A percentile compares a stretch with the other conserved stretches of the same genome.
Conservation (phyloP, 2,797 vertebrate species). For the Oryzias sinensis region DNA sequence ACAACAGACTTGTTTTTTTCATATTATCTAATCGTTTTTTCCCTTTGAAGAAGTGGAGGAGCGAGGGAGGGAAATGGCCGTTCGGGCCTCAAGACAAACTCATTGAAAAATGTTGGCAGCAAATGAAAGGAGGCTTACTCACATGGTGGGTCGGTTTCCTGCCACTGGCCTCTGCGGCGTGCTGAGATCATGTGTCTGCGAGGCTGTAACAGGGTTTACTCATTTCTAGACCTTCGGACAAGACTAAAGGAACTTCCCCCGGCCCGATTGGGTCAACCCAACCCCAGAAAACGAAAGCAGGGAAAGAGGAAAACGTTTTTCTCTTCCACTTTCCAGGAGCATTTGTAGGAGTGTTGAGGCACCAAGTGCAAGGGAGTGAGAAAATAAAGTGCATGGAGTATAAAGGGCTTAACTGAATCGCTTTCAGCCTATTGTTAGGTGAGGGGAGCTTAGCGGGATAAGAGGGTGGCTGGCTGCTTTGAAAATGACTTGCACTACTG, state of each 20-base stretch:
- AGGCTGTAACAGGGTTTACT: constrained; percentile 84
- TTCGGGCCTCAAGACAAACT: constrained; percentile 80
- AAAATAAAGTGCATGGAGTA: constrained; percentile 92
- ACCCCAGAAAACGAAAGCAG: constrained; percentile 17
- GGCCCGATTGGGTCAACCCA: constrained; percentile 69
- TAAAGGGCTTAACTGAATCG: constrained; percentile 96
- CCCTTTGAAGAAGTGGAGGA: constrained; percentile 76
- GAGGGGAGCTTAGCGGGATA: constrained; percentile 93
- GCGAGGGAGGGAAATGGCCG: constrained; percentile 76
- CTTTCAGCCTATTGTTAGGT: constrained; percentile 98
- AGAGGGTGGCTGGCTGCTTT: constrained; percentile 95
- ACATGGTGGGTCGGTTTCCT: constrained; percentile 82
- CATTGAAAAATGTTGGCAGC: constrained; percentile 84
- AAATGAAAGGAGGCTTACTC: constrained; percentile 82
- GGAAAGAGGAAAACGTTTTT: constrained; percentile 46
- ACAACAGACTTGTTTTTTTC: constrained; percentile 82
- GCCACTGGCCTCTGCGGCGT: constrained; percentile 78
- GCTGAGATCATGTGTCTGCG: constrained; percentile 87
- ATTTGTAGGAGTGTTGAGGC: constrained; percentile 69
- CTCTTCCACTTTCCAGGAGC: constrained; percentile 68
- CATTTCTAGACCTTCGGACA: constrained; percentile 81
- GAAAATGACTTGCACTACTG: constrained; percentile 95
- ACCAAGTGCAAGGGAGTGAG: constrained; percentile 81
- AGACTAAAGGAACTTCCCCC: constrained; percentile 81
- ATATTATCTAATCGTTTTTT: constrained; percentile 78